phyloP scores from a whole-genome alignment of 2,888 invertebrate genomes.

The Gastrophysa polygoni region DNA sequence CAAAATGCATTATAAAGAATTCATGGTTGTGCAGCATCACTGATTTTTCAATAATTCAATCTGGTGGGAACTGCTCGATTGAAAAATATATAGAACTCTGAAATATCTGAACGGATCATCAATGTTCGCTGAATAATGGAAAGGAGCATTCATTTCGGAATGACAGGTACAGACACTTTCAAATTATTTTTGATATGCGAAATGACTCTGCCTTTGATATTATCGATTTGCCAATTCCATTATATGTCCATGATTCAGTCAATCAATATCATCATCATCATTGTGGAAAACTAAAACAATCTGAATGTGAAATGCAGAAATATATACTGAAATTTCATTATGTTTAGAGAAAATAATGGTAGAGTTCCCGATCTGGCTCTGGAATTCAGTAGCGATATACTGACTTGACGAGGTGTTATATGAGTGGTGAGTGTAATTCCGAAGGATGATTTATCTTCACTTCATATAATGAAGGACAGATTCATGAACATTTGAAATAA shows the following conservation, averaged over 20 bases:
- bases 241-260: neutral
- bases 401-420: too few species aligned
- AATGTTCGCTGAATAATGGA: neutral
- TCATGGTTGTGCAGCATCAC: constrained; percentile 3
- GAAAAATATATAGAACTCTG: neutral
- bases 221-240: neutral
- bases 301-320: too few species aligned
- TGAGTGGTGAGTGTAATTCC: too few species aligned
- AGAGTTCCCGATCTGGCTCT: too few species aligned
- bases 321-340: too few species aligned
- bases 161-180: neutral
- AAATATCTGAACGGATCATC: neutral
- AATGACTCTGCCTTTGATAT: neutral
- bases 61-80: neutral
- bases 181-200: neutral
- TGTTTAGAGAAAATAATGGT: too few species aligned
- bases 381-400: too few species aligned
- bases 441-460: too few species aligned
- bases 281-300: too few species aligned
- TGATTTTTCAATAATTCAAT: constrained; percentile 8
- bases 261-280: too few species aligned
- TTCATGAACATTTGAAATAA: too few species aligned
- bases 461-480: too few species aligned
- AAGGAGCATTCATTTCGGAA: neutral
- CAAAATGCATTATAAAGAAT: constrained; percentile 9